phyloP scores from a whole-genome alignment of 53 echinoderm and acorn worm species.

The Henricia sp. region DNA sequence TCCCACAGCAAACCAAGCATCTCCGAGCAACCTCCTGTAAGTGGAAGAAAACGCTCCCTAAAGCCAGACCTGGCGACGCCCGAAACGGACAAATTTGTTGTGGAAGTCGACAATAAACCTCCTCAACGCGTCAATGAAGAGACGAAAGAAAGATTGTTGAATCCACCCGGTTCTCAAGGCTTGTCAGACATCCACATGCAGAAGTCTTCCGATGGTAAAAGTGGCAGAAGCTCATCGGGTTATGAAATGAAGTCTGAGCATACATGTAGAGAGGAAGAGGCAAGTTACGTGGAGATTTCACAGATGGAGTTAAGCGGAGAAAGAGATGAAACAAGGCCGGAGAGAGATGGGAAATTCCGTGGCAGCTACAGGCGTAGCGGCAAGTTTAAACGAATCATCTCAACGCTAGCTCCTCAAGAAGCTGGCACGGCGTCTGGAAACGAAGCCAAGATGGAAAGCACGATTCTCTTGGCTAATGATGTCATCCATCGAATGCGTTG shows the following conservation, averaged over 20 bases:
- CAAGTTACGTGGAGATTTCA: constrained; percentile 55
- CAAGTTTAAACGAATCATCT: constrained; percentile 52
- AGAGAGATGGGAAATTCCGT: constrained; percentile 47
- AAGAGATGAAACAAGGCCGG: constrained; percentile 39
- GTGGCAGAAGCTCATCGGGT: constrained; percentile 33
- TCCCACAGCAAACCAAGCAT: constrained; percentile 42
- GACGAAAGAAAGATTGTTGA: constrained; percentile 49
- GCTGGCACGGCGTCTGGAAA: constrained; percentile 15
- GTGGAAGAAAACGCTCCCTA: constrained; percentile 48
- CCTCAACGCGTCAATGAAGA: constrained; percentile 61
- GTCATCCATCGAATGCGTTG: constrained; percentile 75
- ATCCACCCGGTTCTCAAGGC: constrained; percentile 46
- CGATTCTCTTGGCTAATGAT: constrained; percentile 85
- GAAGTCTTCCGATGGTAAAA: constrained; percentile 41
- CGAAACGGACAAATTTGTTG: constrained; percentile 25
- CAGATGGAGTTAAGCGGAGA: constrained; percentile 49
- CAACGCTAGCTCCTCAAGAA: constrained; percentile 46
- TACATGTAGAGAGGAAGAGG: constrained; percentile 50
- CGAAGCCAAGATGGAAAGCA: constrained; percentile 75
- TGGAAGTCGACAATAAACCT: constrained; percentile 16
- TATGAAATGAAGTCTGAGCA: constrained; percentile 60
- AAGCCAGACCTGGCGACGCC: constrained; percentile 41
- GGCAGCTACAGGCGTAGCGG: constrained; percentile 57
- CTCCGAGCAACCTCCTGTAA: constrained; percentile 19
- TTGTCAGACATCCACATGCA: constrained; percentile 38